These are phyloP conservation scores for Odontomyia ornata DNA, from an alignment of 2,888 invertebrate species.

Conservation along the genomic window DNA sequence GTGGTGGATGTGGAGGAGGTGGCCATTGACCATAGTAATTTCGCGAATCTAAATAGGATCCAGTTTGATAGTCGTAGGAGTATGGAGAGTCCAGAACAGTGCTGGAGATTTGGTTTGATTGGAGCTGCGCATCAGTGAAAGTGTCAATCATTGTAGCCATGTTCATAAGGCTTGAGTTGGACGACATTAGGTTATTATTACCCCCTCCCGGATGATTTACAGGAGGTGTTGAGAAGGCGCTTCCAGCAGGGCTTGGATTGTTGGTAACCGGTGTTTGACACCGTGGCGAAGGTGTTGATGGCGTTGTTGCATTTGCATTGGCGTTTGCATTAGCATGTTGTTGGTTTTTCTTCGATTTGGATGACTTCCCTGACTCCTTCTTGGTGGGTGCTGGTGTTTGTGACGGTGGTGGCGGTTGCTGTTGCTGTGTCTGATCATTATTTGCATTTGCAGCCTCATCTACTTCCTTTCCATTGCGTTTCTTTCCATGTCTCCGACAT, in stretches of 20 bases:
- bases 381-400: constrained; percentile 52
- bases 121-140: constrained; percentile 79
- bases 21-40: constrained; percentile 73
- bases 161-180: constrained; percentile 70
- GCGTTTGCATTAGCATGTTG: constrained; percentile 51
- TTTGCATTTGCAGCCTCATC: constrained; percentile 57
- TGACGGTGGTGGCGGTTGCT: constrained; percentile 47
- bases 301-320: constrained; percentile 53
- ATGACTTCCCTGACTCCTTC: constrained; percentile 55
- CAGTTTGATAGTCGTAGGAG: constrained; percentile 70
- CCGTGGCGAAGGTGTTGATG: constrained; percentile 62
- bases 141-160: constrained; percentile 82
- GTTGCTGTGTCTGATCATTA: constrained; percentile 53
- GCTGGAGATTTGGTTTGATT: constrained; percentile 86
- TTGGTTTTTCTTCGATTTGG: constrained; percentile 56
- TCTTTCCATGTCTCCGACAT: constrained; percentile 81
- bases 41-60: constrained; percentile 69
- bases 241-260: constrained; percentile 68
- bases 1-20: constrained; percentile 67
- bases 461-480: constrained; percentile 77
- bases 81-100: constrained; percentile 80
- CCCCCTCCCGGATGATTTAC: constrained; percentile 57
- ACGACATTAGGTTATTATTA: constrained; percentile 61
- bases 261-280: constrained; percentile 66
- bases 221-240: constrained; percentile 64